Conservation (phyloP, 1,140 invertebrate genomes). For the Paralvinella palmiformis region DNA sequence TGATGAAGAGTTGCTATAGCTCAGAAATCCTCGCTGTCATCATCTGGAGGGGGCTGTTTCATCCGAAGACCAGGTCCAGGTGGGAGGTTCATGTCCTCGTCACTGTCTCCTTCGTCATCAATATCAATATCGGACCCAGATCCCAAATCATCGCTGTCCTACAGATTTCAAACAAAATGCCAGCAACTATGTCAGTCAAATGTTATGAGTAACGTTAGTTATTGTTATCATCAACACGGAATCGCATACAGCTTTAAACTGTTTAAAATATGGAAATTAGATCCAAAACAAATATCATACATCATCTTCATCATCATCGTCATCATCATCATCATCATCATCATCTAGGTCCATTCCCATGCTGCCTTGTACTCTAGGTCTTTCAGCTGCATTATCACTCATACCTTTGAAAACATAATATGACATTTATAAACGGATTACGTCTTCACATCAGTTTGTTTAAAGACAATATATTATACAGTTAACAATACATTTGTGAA, state of each 20-base stretch:
- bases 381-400: background rate
- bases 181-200: background rate
- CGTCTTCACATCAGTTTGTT: background rate
- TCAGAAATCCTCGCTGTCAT: conserved; percentile 16
- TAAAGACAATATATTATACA: background rate
- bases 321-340: conserved; percentile 11
- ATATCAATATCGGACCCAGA: conserved; percentile 10
- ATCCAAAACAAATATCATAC: background rate
- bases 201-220: background rate
- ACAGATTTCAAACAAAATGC: background rate
- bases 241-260: background rate
- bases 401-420: background rate
- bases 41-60: background rate
- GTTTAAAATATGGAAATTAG: background rate
- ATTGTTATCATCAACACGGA: background rate
- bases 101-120: conserved; percentile 10
- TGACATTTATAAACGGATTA: background rate
- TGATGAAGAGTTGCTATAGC: too few relatives aligned
- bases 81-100: conserved; percentile 1
- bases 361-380: background rate
- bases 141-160: background rate
- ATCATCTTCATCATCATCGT: conserved; percentile 6
- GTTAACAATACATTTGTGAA: background rate
- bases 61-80: background rate
- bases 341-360: conserved; percentile 15